Base-by-base conservation (phyloP, 2,888 invertebrate genomes). In the Hydroisotoma schaefferi region DNA sequence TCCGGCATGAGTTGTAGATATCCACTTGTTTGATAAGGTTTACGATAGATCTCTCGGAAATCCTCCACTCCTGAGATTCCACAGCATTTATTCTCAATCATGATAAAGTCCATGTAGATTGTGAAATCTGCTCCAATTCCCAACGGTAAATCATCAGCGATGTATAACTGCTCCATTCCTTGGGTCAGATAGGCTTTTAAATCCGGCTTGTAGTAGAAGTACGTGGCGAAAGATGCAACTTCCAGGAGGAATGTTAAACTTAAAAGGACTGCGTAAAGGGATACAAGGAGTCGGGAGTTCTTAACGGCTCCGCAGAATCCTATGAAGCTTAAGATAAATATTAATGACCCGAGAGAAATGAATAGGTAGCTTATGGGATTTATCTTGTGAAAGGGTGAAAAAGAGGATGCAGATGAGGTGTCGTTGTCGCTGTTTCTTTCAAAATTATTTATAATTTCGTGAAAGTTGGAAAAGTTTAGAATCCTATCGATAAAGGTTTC, bases 281-380 rank as follows among this genome's bases (percentile, higher is more conserved):
- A 82, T 18, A 86, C 79, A 70, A 86, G 79, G 75, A 85, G 84
- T 69, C 82, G 81, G 28, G 84, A 84, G 75, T 85, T 85, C 72
- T 82, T 80, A 75, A 84, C 79, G 55, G 85, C 85, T 43, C 85
- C 85, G 74, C 85, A 85, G 75, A 85, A 85, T 26, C 87, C 87
- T 71, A 87, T 77, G 76, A 87, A 85, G 74, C 85, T 85, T 73
- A 87, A 80, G 58, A 86, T 74, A 76, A 87, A 86, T 77, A 86
- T 83, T 67, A 85, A 79, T 23, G 82, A 83, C 63, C 86, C 86
- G 61, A 83, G 82, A 49, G 81, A 81, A 72, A 87, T 84, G 69
- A 87, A 76, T 67, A 85, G 80, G 76, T 85, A 87, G 22, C 85
- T 83, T 58, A 84, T 81, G 75, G 84, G 83, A 73, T 83, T 82